Evolutionary conservation across 2,797 vertebrate genomes (phyloP).

Genomic region (Margarornis squamiger): DNA sequence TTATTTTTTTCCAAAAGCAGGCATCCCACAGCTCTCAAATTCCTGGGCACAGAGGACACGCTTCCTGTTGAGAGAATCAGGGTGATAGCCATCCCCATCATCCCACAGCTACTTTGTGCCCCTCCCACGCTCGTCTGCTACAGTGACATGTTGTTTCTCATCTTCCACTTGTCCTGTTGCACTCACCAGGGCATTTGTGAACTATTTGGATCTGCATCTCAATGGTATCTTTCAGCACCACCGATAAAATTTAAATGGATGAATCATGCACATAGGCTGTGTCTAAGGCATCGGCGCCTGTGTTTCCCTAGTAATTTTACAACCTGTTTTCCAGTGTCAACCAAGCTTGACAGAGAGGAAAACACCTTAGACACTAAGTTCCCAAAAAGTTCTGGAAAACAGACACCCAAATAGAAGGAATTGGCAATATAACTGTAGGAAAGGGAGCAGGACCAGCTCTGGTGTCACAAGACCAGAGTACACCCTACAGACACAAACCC

Average conservation of each 20-base stretch:
- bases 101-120: background rate
- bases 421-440: background rate
- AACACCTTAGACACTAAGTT: background rate
- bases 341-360: background rate
- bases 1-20: background rate
- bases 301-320: conserved; percentile 6
- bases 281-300: background rate
- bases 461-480: background rate
- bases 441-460: background rate
- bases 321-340: conserved; percentile 8
- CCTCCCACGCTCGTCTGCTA: conserved; percentile 29
- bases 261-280: background rate
- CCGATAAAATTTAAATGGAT: conserved; percentile 22
- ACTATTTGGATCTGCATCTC: background rate
- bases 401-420: background rate
- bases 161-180: conserved; percentile 43
- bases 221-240: conserved; percentile 39
- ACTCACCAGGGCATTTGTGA: background rate
- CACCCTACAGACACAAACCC: background rate
- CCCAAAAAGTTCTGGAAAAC: background rate
- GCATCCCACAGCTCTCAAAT: background rate
- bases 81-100: background rate
- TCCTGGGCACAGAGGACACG: background rate
- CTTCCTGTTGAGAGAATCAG: background rate
- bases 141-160: conserved; percentile 6